Conservation (phyloP, 2,888 invertebrate species). For the Papilio gigon region DNA sequence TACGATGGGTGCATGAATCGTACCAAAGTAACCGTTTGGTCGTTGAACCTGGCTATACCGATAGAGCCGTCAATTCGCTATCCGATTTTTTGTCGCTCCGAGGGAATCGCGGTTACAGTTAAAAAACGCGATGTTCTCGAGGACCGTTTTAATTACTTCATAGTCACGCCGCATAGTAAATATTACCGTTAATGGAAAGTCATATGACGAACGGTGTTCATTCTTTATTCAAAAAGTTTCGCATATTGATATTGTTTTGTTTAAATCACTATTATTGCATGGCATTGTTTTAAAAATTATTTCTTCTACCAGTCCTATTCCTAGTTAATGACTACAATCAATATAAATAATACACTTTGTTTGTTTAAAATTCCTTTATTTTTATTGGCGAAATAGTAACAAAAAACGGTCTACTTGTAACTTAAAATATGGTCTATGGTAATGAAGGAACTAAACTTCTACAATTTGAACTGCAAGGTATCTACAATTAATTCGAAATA, state of each 20-base stretch:
- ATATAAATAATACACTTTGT: too few relatives aligned
- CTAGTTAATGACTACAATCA: too few relatives aligned
- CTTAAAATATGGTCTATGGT: too few relatives aligned
- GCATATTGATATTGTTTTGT: neutral
- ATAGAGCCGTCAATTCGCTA: slow-evolving; percentile 75
- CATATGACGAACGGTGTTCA: slow-evolving; percentile 64
- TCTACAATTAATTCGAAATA: neutral
- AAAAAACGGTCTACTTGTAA: too few relatives aligned
- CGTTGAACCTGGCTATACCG: slow-evolving; percentile 65
- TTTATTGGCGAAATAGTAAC: too few relatives aligned
- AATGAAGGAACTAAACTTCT: too few relatives aligned
- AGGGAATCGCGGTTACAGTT: slow-evolving; percentile 70
- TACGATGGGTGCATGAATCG: slow-evolving; percentile 44
- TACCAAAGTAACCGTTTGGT: slow-evolving; percentile 57
- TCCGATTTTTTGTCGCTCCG: slow-evolving; percentile 58
- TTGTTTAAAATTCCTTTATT: too few relatives aligned
- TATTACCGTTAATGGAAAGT: slow-evolving; percentile 77
- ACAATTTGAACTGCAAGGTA: too few relatives aligned
- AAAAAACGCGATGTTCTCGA: slow-evolving; percentile 63
- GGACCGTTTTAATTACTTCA: slow-evolving; percentile 80
- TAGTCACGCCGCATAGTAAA: slow-evolving; percentile 73
- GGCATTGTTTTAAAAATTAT: too few relatives aligned
- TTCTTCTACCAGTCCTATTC: too few relatives aligned
- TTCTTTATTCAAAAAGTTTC: neutral
- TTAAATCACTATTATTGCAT: neutral